Evolutionary conservation across 2,888 invertebrate species (phyloP).

Genomic region (Drosophila meridiana): DNA sequence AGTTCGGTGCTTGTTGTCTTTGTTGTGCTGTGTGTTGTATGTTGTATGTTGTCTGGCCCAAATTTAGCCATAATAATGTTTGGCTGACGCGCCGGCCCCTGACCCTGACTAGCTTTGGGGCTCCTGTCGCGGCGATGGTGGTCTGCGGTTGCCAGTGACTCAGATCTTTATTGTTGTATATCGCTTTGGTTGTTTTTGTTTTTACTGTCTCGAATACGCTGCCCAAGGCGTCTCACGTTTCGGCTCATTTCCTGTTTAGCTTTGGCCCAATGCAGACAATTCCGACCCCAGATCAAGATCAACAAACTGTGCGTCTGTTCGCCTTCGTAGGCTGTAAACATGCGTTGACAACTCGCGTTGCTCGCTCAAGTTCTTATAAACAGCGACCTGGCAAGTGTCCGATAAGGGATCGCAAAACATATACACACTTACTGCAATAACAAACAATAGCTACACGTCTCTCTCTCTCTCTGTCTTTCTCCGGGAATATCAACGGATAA

Average conservation of each 20-base stretch:
- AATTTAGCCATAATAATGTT: slow-evolving; percentile 41
- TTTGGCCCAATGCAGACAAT: slow-evolving; percentile 26
- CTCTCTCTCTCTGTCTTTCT: slow-evolving; percentile 6
- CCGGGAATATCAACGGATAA: slow-evolving; percentile 29
- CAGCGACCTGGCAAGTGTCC: slow-evolving; percentile 52
- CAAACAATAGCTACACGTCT: slow-evolving; percentile 36
- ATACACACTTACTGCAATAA: slow-evolving; percentile 34
- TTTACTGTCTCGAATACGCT: background rate
- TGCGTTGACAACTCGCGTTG: slow-evolving; percentile 59
- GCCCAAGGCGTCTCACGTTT: slow-evolving; percentile 56
- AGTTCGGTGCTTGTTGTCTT: background rate
- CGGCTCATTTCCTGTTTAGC: slow-evolving; percentile 49
- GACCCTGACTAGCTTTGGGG: slow-evolving; percentile 51
- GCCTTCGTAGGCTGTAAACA: slow-evolving; percentile 52
- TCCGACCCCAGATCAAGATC: slow-evolving; percentile 51
- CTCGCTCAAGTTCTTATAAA: slow-evolving; percentile 33
- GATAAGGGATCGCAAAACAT: slow-evolving; percentile 60
- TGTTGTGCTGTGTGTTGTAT: background rate
- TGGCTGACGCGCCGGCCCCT: slow-evolving; percentile 29
- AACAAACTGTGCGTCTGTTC: slow-evolving; percentile 59
- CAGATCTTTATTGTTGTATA: slow-evolving; percentile 24
- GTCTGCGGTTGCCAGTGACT: slow-evolving; percentile 43
- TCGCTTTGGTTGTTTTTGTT: slow-evolving; percentile 6
- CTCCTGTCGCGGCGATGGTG: slow-evolving; percentile 35
- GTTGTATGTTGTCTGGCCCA: slow-evolving; percentile 25